Evolutionary conservation across 2,888 invertebrate species (phyloP).

Genomic region (Pandemis cinnamomeana): DNA sequence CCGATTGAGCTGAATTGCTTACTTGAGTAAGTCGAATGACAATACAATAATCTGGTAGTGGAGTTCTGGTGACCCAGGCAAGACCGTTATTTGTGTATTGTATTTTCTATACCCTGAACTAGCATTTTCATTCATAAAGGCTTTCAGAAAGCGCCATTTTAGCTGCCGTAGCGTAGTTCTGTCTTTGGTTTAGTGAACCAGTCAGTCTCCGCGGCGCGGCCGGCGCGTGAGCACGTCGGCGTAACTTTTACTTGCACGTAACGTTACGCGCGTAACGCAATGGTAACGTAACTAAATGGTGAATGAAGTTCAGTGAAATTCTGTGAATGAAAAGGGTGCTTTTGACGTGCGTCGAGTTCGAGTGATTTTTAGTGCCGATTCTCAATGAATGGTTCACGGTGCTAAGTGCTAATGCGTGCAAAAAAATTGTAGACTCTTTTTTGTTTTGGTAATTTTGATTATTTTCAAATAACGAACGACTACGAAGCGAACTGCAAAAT

Average conservation of each 20-base stretch:
- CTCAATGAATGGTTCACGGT: background rate
- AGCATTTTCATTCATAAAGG: slow-evolving; percentile 48
- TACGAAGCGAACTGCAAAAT: too few species aligned
- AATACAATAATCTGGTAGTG: too few species aligned
- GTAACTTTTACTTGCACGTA: background rate
- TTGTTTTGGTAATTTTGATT: background rate
- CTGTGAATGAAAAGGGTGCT: background rate
- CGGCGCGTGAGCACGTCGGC: slow-evolving; percentile 50
- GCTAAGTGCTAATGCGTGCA: background rate
- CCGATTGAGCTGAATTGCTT: too few species aligned
- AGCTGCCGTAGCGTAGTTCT: slow-evolving; percentile 47
- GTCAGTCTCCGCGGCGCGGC: slow-evolving; percentile 60
- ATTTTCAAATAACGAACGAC: background rate
- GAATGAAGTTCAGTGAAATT: background rate
- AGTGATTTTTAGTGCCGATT: background rate
- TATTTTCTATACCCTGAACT: too few species aligned
- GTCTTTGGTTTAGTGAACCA: slow-evolving; percentile 7
- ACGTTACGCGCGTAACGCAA: slow-evolving; percentile 13
- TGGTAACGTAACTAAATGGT: background rate
- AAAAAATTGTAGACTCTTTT: background rate
- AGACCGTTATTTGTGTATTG: too few species aligned
- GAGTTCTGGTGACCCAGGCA: too few species aligned
- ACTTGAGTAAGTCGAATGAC: too few species aligned
- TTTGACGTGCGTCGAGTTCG: background rate
- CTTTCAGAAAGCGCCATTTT: slow-evolving; percentile 51